Evolutionary conservation across 35 echinoderm and acorn worm genomes (phyloP).

Genomic region (Stichopus chloronotus): DNA sequence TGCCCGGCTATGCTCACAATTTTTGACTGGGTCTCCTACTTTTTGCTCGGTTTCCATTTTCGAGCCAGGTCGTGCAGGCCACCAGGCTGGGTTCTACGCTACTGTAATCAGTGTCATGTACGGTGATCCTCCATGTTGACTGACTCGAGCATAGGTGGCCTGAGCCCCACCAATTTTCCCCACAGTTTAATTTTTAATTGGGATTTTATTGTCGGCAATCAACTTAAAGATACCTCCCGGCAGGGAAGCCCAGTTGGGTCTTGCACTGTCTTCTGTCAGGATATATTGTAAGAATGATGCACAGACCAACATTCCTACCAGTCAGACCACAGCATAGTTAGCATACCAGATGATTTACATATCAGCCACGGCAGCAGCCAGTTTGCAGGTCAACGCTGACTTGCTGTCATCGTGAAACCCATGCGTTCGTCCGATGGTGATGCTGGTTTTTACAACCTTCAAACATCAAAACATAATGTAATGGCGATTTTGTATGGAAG

Average conservation of each 20-base stretch:
- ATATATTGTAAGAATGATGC: conserved; percentile 28
- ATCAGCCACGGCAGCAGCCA: neutral
- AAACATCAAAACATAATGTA: too few species aligned
- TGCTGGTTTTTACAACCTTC: too few species aligned
- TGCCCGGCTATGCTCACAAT: neutral
- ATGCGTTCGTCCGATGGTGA: too few species aligned
- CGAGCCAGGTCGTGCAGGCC: neutral
- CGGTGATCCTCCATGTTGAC: conserved; percentile 23
- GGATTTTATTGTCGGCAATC: conserved; percentile 55
- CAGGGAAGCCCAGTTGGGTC: conserved; percentile 31
- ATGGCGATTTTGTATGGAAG: too few species aligned
- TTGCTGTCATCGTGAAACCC: neutral
- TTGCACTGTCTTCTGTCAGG: conserved; percentile 29
- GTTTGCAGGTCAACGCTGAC: neutral
- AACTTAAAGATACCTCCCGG: conserved; percentile 37
- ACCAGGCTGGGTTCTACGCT: neutral
- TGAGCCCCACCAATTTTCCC: neutral
- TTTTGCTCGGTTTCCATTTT: neutral
- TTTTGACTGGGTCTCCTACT: neutral
- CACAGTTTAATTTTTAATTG: conserved; percentile 57
- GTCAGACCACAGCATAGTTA: conserved; percentile 9
- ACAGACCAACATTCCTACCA: conserved; percentile 3
- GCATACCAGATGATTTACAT: conserved; percentile 36
- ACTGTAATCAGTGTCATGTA: conserved; percentile 42
- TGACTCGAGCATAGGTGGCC: conserved; percentile 14